These are phyloP conservation scores for Myoxocephalus aenaeus DNA, from an alignment of 2,797 vertebrate species.

Conservation along the genomic window DNA sequence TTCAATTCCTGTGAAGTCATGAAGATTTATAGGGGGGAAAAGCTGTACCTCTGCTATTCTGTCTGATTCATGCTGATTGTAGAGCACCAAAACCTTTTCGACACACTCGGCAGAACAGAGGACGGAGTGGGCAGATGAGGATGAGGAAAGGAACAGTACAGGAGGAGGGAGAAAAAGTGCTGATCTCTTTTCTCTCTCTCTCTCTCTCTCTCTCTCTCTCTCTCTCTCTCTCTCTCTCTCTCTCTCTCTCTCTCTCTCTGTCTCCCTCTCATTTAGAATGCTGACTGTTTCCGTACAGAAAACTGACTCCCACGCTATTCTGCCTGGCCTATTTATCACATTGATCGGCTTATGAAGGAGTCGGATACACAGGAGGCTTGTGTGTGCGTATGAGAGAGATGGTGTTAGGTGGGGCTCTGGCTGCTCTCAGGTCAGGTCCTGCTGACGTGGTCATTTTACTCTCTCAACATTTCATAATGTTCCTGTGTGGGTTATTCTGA, in stretches of 20 bases:
- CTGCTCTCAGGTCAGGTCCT: constrained; percentile 22
- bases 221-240: constrained; percentile 47
- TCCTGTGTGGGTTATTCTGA: not conserved
- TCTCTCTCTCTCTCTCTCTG: constrained; percentile 18
- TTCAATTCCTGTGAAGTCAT: constrained; percentile 49
- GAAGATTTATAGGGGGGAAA: constrained; percentile 31
- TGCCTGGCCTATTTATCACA: constrained; percentile 78
- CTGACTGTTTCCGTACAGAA: constrained; percentile 75
- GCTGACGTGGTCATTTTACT: constrained; percentile 24
- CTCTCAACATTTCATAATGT: no score
- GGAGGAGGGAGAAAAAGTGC: constrained; percentile 57
- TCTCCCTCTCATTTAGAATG: constrained; percentile 68
- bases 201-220: constrained; percentile 48
- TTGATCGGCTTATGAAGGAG: constrained; percentile 72
- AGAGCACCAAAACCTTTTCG: constrained; percentile 49
- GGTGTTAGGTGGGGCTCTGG: constrained; percentile 3
- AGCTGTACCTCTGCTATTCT: constrained; percentile 46
- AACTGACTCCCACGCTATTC: constrained; percentile 73
- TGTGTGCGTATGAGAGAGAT: constrained; percentile 19
- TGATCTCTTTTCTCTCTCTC: constrained; percentile 60
- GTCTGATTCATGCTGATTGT: constrained; percentile 67
- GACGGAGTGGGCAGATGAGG: constrained; percentile 74
- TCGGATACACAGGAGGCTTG: constrained; percentile 53
- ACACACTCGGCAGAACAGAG: constrained; percentile 70
- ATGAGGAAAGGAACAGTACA: constrained; percentile 73